A percentile compares a stretch with the other conserved stretches of the same genome.
phyloP scores from a whole-genome alignment of 1,140 invertebrate genomes.

The Polyergus mexicanus region DNA sequence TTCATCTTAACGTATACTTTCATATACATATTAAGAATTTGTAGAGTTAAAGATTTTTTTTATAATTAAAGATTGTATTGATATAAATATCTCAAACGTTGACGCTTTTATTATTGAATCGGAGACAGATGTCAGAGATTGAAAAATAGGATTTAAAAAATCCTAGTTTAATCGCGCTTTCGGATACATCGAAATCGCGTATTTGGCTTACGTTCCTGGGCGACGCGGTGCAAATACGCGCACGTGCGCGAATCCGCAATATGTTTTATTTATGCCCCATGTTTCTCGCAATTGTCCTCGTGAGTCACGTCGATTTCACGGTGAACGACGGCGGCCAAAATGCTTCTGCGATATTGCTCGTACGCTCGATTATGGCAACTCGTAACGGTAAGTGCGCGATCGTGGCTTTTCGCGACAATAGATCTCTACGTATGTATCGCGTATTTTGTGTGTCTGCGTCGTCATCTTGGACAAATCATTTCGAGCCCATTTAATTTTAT shows the following conservation, averaged over 20 bases:
- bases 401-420: not conserved
- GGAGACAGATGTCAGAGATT: not conserved
- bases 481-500: not conserved
- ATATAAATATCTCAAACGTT: not conserved
- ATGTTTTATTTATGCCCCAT: conserved; percentile 68
- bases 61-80: no score
- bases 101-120: not conserved
- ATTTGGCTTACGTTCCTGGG: conserved; percentile 57
- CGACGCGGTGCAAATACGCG: conserved; percentile 63
- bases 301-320: conserved; percentile 44
- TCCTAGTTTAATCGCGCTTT: not conserved
- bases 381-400: conserved; percentile 17
- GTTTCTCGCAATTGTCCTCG: conserved; percentile 59
- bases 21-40: no score
- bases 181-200: not conserved
- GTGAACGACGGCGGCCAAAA: conserved; percentile 22
- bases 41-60: no score
- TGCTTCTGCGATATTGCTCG: conserved; percentile 28
- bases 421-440: not conserved
- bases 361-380: conserved; percentile 42
- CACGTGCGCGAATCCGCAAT: conserved; percentile 56
- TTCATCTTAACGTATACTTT: not conserved
- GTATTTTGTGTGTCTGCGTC: not conserved
- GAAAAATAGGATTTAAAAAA: no score
- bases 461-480: not conserved